phyloP scores from a whole-genome alignment of 2,797 vertebrate genomes.

The Sphenodon punctatus region DNA sequence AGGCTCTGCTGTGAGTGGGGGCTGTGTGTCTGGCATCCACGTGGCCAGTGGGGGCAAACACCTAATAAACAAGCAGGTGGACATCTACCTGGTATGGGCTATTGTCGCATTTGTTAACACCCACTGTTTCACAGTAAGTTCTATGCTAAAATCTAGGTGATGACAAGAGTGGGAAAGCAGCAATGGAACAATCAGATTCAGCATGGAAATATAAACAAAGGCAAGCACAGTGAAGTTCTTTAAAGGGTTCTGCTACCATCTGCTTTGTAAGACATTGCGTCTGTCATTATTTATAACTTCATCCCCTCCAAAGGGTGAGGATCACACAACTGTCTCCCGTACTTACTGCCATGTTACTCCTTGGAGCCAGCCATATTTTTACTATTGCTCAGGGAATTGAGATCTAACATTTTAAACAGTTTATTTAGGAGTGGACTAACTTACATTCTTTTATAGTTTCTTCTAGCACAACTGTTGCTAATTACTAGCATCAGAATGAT shows the following conservation, averaged over 20 bases:
- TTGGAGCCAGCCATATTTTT: conserved; percentile 64
- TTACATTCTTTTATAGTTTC: conserved; percentile 65
- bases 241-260: conserved; percentile 57
- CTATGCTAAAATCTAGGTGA: no score
- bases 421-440: conserved; percentile 67
- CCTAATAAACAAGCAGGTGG: no score
- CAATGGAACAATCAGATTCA: conserved; percentile 55
- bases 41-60: no score
- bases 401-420: conserved; percentile 67
- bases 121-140: no score
- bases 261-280: conserved; percentile 61
- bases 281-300: conserved; percentile 63
- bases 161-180: conserved; percentile 60
- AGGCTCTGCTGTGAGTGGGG: no score
- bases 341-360: conserved; percentile 61
- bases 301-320: not conserved
- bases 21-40: no score
- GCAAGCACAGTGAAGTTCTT: conserved; percentile 45
- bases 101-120: no score
- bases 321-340: conserved; percentile 60
- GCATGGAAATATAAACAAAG: conserved; percentile 65
- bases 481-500: conserved; percentile 61
- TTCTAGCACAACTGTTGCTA: conserved; percentile 70
- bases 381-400: conserved; percentile 63
- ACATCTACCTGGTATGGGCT: no score